These are phyloP conservation scores for Xylota segnis DNA, from an alignment of 2,888 invertebrate species.

Conservation along the genomic window DNA sequence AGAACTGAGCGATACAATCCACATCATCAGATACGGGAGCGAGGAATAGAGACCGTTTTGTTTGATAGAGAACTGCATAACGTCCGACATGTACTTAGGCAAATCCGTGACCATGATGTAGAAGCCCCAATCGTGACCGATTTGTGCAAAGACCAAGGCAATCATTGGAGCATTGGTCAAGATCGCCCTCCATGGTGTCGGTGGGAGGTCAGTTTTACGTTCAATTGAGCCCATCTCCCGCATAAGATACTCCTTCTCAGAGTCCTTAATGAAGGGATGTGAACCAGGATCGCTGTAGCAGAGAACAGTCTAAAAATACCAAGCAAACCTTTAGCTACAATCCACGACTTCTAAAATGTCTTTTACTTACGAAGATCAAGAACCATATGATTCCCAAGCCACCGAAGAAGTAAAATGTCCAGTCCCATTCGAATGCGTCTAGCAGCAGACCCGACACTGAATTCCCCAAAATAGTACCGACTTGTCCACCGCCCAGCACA, in stretches of 20 bases:
- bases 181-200: slow-evolving; percentile 90
- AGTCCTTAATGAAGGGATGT: slow-evolving; percentile 90
- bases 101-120: slow-evolving; percentile 88
- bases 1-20: slow-evolving; percentile 86
- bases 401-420: slow-evolving; percentile 94
- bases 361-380: slow-evolving; percentile 86
- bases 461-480: slow-evolving; percentile 87
- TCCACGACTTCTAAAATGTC: neutral
- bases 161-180: slow-evolving; percentile 89
- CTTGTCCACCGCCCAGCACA: slow-evolving; percentile 92
- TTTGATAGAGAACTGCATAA: slow-evolving; percentile 87
- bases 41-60: slow-evolving; percentile 87
- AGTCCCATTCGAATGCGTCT: slow-evolving; percentile 89
- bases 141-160: slow-evolving; percentile 91
- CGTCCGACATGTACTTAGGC: slow-evolving; percentile 87
- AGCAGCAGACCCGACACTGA: slow-evolving; percentile 89
- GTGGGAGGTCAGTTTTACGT: slow-evolving; percentile 86
- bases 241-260: slow-evolving; percentile 88
- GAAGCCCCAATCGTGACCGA: slow-evolving; percentile 88
- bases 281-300: slow-evolving; percentile 89
- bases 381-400: slow-evolving; percentile 90
- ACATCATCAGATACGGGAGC: slow-evolving; percentile 87
- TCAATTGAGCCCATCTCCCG: slow-evolving; percentile 87
- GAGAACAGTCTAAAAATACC: slow-evolving; percentile 85
- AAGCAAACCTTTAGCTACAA: neutral